Evolutionary conservation across 2,113 vertebrate species (phyloP).

Genomic region (Rattus norvegicus): GRCr8 NC_086021.1:167558501-167559000

Average conservation of each 20-base stretch:
- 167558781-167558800: conserved; percentile 94
- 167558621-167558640: conserved; percentile 40
- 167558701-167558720: conserved; percentile 92
- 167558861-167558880: conserved; percentile 50
- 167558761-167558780: conserved; percentile 95
- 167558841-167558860: conserved; percentile 23
- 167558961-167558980: not conserved
- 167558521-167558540: conserved; percentile 6
- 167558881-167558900: not conserved
- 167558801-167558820: conserved; percentile 73
- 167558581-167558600: conserved; percentile 6
- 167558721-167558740: conserved; percentile 92
- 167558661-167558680: conserved; percentile 95
- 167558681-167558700: conserved; percentile 92
- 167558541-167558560: conserved; percentile 22
- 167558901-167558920: conserved; percentile 37
- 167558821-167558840: conserved; percentile 32
- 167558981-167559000: no score
- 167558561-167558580: conserved; percentile 28
- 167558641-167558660: conserved; percentile 79
- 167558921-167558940: conserved; percentile 40
- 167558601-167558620: conserved; percentile 7
- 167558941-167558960: conserved; percentile 37
- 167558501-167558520: not conserved
- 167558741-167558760: conserved; percentile 95